phyloP scores from a whole-genome alignment of 2,888 invertebrate genomes.

The Macaria liturata region DNA sequence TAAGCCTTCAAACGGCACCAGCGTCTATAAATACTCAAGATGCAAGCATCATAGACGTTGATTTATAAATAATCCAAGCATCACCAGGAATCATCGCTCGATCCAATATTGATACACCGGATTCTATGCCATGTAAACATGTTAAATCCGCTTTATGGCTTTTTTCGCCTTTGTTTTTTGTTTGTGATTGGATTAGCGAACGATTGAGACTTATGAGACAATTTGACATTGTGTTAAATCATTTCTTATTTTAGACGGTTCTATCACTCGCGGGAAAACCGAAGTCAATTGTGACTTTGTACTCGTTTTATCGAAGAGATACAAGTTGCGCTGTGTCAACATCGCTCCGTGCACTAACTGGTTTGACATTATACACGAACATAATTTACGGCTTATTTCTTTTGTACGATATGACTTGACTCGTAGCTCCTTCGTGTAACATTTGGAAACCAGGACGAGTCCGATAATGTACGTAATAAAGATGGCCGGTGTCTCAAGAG shows the following conservation, averaged over 20 bases:
- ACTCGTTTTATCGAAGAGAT: slow-evolving; percentile 24
- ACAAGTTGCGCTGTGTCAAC: slow-evolving; percentile 27
- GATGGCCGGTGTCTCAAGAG: slow-evolving; percentile 38
- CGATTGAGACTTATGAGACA: slow-evolving; percentile 78
- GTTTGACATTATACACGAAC: slow-evolving; percentile 22
- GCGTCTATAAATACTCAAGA: slow-evolving; percentile 23
- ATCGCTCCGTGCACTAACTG: slow-evolving; percentile 26
- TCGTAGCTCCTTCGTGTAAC: slow-evolving; percentile 20
- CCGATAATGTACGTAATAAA: slow-evolving; percentile 28
- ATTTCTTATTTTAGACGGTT: slow-evolving; percentile 71
- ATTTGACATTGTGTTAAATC: slow-evolving; percentile 73
- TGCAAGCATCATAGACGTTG: slow-evolving; percentile 27
- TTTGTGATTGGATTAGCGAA: slow-evolving; percentile 77
- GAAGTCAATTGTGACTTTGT: slow-evolving; percentile 47
- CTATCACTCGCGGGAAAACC: slow-evolving; percentile 62
- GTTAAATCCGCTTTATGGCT: slow-evolving; percentile 75
- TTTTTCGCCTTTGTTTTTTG: slow-evolving; percentile 66
- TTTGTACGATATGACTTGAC: slow-evolving; percentile 28
- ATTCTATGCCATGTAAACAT: slow-evolving; percentile 67
- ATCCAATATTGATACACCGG: slow-evolving; percentile 67
- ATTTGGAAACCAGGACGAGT: slow-evolving; percentile 15
- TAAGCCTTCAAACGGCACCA: slow-evolving; percentile 6
- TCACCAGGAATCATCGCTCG: slow-evolving; percentile 52
- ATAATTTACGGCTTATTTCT: slow-evolving; percentile 24
- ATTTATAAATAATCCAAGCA: slow-evolving; percentile 43